Conservation (phyloP, 2,797 vertebrate genomes). For the Aldrovandia affinis region DNA sequence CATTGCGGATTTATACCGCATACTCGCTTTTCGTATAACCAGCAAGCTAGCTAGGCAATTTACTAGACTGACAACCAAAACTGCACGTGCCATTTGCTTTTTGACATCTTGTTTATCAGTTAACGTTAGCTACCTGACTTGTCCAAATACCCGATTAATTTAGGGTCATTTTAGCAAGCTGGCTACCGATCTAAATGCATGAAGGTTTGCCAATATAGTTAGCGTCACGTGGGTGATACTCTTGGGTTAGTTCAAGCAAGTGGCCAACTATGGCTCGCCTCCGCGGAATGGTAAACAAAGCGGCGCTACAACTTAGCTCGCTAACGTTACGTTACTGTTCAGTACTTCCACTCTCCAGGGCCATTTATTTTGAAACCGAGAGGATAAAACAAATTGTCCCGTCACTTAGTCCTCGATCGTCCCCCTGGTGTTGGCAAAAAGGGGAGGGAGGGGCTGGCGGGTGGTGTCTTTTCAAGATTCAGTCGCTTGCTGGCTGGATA, state of each 20-base stretch:
- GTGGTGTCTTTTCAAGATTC: slow-evolving; percentile 22
- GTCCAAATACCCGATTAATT: neutral
- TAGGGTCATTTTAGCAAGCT: neutral
- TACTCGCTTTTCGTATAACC: neutral
- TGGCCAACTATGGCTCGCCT: neutral
- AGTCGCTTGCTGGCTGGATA: slow-evolving; percentile 3
- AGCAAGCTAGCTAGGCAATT: neutral
- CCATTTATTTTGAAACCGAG: neutral
- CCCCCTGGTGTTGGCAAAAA: neutral
- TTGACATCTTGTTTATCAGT: neutral
- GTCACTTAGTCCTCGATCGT: slow-evolving; percentile 10
- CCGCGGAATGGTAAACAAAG: neutral
- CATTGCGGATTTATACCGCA: neutral
- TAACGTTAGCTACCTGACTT: neutral
- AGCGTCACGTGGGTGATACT: neutral
- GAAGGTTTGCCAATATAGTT: neutral
- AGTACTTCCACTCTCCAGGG: slow-evolving; percentile 10
- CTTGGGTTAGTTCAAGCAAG: neutral
- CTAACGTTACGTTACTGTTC: neutral
- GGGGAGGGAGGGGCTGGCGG: slow-evolving; percentile 21
- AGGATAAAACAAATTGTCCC: neutral
- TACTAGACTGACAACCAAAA: neutral
- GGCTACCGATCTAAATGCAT: neutral
- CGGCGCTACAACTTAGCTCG: neutral
- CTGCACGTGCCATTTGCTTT: neutral